These are phyloP conservation scores for Zosterops lateralis DNA, from an alignment of 2,113 vertebrate genomes.

Conservation along the genomic window DNA sequence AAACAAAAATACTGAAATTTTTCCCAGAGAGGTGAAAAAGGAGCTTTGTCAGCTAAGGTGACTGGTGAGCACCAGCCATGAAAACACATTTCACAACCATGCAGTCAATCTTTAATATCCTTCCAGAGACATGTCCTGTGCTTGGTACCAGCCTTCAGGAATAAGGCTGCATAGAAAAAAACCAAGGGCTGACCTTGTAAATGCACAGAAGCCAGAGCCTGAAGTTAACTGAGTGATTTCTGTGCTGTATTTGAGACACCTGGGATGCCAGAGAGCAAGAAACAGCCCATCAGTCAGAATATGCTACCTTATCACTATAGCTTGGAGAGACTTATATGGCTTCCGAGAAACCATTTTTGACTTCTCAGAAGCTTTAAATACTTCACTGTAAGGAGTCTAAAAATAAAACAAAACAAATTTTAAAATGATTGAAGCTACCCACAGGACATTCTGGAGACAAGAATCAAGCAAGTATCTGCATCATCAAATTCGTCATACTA, in stretches of 20 bases:
- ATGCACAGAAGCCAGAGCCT: not conserved
- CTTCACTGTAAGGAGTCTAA: not conserved
- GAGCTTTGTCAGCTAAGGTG: not conserved
- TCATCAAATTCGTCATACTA: not conserved
- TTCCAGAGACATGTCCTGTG: not conserved
- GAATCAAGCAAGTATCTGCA: not conserved
- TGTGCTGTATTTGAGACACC: not conserved
- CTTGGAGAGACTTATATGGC: not conserved
- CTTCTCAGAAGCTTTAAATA: constrained; percentile 3
- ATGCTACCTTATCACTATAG: not conserved
- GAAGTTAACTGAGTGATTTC: not conserved
- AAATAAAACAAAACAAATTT: not conserved
- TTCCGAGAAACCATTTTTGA: not conserved
- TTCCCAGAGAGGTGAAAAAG: not conserved
- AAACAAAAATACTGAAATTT: not conserved
- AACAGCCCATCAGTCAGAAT: not conserved
- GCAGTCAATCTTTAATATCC: not conserved
- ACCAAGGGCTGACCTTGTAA: not conserved
- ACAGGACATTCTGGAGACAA: not conserved
- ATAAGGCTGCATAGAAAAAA: not conserved
- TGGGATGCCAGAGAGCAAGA: not conserved
- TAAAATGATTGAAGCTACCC: not conserved
- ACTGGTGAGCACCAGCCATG: not conserved
- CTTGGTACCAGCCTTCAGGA: not conserved
- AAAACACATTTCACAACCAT: not conserved